Conservation (phyloP, 2,113 vertebrate genomes). For the Willisornis vidua region DNA sequence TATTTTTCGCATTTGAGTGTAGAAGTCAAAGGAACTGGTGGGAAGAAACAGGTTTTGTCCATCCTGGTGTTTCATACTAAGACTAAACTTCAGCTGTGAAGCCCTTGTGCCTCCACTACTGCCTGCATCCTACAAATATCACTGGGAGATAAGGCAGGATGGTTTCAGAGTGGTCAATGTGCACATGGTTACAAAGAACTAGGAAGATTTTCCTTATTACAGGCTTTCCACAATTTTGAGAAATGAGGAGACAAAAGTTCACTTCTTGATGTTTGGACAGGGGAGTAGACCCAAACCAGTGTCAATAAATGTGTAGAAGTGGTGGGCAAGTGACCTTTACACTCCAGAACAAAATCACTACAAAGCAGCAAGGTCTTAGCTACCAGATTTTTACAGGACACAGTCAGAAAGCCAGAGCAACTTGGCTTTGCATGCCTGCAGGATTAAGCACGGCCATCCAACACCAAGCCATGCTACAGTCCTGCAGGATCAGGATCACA, state of each 20-base stretch:
- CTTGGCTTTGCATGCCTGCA: not conserved
- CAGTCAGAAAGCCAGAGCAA: not conserved
- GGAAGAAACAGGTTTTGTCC: not conserved
- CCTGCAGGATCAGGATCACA: not conserved
- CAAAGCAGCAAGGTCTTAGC: not conserved
- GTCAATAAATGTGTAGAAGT: not conserved
- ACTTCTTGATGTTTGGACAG: not conserved
- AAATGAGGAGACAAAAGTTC: not conserved
- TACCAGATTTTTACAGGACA: not conserved
- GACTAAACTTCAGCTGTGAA: not conserved
- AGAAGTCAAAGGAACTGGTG: not conserved
- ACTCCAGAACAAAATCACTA: not conserved
- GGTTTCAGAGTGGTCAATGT: not conserved
- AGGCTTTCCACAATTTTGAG: not conserved
- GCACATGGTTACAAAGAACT: rapidly evolving
- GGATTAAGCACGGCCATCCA: not conserved
- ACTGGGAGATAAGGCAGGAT: not conserved
- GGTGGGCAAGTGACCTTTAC: not conserved
- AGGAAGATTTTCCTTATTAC: not conserved
- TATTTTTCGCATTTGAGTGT: not conserved
- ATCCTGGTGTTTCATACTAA: not conserved
- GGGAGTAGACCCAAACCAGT: not conserved
- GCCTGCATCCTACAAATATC: not conserved
- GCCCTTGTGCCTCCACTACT: not conserved
- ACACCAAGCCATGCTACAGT: rapidly evolving